Evolutionary conservation across 2,888 invertebrate genomes (phyloP).

Genomic region (Drosophila borborema): DNA sequence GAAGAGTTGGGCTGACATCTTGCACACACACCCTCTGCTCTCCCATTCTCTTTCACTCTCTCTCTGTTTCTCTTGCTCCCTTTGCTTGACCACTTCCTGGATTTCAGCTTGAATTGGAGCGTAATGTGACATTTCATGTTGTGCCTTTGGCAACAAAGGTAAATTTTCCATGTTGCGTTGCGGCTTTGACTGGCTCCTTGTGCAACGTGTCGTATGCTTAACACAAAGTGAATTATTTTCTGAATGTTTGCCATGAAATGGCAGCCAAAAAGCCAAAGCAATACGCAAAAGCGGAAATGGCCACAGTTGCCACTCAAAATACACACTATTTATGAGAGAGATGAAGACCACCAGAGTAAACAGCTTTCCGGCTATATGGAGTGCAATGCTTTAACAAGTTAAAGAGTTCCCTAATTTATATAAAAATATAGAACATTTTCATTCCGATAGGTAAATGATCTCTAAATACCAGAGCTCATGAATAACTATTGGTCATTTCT

Average conservation of each 20-base stretch:
- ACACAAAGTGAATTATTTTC: slow-evolving; percentile 56
- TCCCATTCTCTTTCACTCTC: no score
- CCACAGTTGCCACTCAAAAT: background rate
- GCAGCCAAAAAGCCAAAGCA: slow-evolving; percentile 2
- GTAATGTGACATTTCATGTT: slow-evolving; percentile 74
- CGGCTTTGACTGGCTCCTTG: slow-evolving; percentile 26
- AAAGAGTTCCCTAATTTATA: background rate
- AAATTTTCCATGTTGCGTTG: slow-evolving; percentile 38
- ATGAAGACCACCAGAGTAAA: background rate
- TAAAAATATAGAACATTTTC: no score
- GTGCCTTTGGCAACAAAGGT: slow-evolving; percentile 42
- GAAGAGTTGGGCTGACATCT: slow-evolving; percentile 10
- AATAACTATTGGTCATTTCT: no score
- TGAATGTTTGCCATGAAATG: slow-evolving; percentile 19
- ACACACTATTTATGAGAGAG: slow-evolving; percentile 2
- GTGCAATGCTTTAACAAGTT: background rate
- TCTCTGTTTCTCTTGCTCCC: background rate
- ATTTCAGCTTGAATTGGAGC: slow-evolving; percentile 74
- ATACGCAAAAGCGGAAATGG: slow-evolving; percentile 2
- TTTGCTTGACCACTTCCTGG: slow-evolving; percentile 71
- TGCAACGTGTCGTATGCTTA: slow-evolving; percentile 64
- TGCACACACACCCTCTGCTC: background rate
- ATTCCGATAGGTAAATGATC: no score
- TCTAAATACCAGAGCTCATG: no score
- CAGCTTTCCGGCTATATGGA: background rate